Conservation (phyloP, 2,113 vertebrate genomes). For the Xiphias gladius region DNA sequence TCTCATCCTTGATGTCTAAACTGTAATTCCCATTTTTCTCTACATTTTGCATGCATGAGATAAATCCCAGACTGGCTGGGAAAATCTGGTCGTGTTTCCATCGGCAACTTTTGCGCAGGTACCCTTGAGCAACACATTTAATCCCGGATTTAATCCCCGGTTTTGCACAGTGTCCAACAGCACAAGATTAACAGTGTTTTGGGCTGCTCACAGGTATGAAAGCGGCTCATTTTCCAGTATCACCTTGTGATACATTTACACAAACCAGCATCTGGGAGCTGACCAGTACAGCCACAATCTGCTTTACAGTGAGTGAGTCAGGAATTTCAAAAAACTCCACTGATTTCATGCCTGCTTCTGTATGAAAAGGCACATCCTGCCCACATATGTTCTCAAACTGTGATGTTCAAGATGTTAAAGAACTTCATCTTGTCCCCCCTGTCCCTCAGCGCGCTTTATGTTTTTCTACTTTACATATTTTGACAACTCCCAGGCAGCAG, state of each 20-base stretch:
- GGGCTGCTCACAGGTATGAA: conserved; percentile 22
- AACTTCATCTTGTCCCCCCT: too few species aligned
- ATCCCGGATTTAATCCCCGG: conserved; percentile 56
- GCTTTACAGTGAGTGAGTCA: neutral
- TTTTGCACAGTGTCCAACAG: conserved; percentile 24
- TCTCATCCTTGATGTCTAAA: conserved; percentile 54
- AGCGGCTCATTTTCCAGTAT: neutral
- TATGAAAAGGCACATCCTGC: neutral
- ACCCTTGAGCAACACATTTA: conserved; percentile 61
- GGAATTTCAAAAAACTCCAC: neutral
- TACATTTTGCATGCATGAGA: conserved; percentile 44
- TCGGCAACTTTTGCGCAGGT: conserved; percentile 43
- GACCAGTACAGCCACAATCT: neutral
- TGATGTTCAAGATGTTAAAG: too few species aligned
- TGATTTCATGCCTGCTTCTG: neutral
- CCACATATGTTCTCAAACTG: neutral
- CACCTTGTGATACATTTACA: neutral
- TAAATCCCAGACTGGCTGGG: conserved; percentile 35
- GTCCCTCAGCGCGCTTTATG: neutral
- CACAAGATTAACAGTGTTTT: conserved; percentile 45
- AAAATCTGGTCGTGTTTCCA: conserved; percentile 31
- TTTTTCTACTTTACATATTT: neutral
- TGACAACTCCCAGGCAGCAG: conserved; percentile 4
- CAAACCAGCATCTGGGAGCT: neutral
- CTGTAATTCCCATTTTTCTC: conserved; percentile 60